Conservation (phyloP, 1,140 invertebrate species). For the Dermatophagoides farinae region DNA sequence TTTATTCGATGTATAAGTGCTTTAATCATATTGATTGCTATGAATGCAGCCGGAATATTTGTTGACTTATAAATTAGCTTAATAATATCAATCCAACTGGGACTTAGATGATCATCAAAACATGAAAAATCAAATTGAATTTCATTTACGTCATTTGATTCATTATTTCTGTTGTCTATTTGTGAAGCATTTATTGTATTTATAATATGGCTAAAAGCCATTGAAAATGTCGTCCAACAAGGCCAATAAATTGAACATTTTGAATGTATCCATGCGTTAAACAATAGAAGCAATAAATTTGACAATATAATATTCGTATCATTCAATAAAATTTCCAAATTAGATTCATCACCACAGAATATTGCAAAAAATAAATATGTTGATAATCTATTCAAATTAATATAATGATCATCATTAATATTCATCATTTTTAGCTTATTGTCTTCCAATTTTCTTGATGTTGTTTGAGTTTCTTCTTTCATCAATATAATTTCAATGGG, state of each 20-base stretch:
- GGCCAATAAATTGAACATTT: slow-evolving; percentile 6
- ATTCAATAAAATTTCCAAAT: background rate
- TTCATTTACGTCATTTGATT: background rate
- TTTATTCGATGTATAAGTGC: slow-evolving; percentile 4
- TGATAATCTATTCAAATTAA: background rate
- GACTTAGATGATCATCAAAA: slow-evolving; percentile 15
- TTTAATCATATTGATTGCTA: slow-evolving; percentile 21
- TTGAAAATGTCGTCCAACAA: slow-evolving; percentile 16
- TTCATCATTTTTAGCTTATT: background rate
- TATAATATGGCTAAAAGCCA: background rate
- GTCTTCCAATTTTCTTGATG: background rate
- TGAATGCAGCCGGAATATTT: slow-evolving; percentile 22
- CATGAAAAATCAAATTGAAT: background rate
- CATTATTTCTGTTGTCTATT: background rate
- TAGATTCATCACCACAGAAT: slow-evolving; percentile 4
- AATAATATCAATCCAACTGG: slow-evolving; percentile 26
- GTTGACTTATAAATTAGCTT: slow-evolving; percentile 22
- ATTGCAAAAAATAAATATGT: slow-evolving; percentile 15
- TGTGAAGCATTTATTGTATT: background rate
- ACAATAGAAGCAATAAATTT: slow-evolving; percentile 8
- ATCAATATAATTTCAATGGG: slow-evolving; percentile 13
- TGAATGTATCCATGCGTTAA: slow-evolving; percentile 9
- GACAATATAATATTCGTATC: background rate
- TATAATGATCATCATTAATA: slow-evolving; percentile 8
- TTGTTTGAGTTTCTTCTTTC: background rate